Evolutionary conservation across 2,797 vertebrate genomes (phyloP), one percentile per base, ranked within the genome.

Genomic region (Sebastes hubbsi): DNA sequence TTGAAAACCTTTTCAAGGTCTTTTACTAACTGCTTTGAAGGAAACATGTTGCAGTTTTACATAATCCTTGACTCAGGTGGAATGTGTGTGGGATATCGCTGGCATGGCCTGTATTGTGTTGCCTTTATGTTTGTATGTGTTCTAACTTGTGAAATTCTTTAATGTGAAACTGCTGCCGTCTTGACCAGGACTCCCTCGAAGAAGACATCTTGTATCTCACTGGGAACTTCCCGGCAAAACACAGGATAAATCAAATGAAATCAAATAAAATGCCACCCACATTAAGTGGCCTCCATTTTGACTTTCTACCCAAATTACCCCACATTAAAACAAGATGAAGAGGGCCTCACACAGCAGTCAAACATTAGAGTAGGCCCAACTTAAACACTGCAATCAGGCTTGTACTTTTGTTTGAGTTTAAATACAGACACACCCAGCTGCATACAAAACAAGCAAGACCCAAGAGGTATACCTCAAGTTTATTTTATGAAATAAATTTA

Each of bases 341-440:
- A 76, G 13, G 24, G 16, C 65, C 22, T 90, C 87, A 84, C 66
- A 86, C 88, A 79, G 60, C 84, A 79, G 72, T 71, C 84, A 78
- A 70, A 83, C 83, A 89, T 91, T 70, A 88, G 86, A 62, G 77
- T 72, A 56, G 81, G 77, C 70, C 65, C 63, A 82, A 27, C 29
- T 63, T 85, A 91, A 93, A 90, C 89, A 90, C 72, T 62, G 80
- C 80, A 91, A 82, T 91, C 89, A 83, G 64, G n/a, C 61, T 84
- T 85, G 78, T 87, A 22, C 49, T 63, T 70, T 70, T 42, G 77
- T 84, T 81, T 77, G 54, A 63, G 75, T 84, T 82, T 54, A 79
- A 88, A 77, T 86, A 89, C 66, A 34, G 90, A 85, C 92, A 92
- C 93, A 80, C 91, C 91, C 90, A 56, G 60, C 8, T 32, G 12